Evolutionary conservation across 2,888 invertebrate species (phyloP).

Genomic region (Schrankia costaestrigalis): DNA sequence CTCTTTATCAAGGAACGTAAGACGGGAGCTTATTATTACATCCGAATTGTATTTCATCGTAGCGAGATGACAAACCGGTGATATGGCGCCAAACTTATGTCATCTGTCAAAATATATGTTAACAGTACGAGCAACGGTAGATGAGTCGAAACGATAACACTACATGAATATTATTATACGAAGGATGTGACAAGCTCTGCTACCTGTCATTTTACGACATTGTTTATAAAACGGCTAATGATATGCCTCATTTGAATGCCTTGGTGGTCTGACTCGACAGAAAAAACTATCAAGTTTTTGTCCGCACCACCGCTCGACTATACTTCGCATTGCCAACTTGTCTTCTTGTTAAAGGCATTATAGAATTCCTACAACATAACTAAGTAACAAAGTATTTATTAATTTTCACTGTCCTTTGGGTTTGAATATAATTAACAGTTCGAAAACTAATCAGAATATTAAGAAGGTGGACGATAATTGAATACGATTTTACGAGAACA

Average conservation of each 20-base stretch:
- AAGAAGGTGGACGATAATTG: conserved; percentile 62
- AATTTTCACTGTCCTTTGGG: conserved; percentile 22
- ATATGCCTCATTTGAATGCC: conserved; percentile 73
- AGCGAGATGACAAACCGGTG: conserved; percentile 61
- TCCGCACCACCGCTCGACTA: conserved; percentile 17
- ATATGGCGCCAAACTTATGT: conserved; percentile 78
- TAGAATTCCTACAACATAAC: conserved; percentile 11
- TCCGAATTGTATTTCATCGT: conserved; percentile 74
- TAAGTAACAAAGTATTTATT: conserved; percentile 22
- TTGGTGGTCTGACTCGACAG: conserved; percentile 66
- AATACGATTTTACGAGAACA: conserved; percentile 76
- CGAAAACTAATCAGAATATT: conserved; percentile 60
- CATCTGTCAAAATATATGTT: conserved; percentile 81
- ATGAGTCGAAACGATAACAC: conserved; percentile 50
- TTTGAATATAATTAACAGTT: conserved; percentile 52
- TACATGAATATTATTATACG: conserved; percentile 61
- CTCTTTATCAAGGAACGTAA: conserved; percentile 68
- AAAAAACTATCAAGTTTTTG: conserved; percentile 52
- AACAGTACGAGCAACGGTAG: conserved; percentile 62
- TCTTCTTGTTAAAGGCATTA: conserved; percentile 9
- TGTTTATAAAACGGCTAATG: conserved; percentile 73
- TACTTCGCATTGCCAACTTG: conserved; percentile 9
- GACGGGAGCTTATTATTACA: conserved; percentile 77
- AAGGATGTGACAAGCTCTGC: conserved; percentile 62
- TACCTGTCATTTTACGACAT: conserved; percentile 76